Conservation (phyloP, 2,797 vertebrate species). For the Spinus olivaceus region DNA sequence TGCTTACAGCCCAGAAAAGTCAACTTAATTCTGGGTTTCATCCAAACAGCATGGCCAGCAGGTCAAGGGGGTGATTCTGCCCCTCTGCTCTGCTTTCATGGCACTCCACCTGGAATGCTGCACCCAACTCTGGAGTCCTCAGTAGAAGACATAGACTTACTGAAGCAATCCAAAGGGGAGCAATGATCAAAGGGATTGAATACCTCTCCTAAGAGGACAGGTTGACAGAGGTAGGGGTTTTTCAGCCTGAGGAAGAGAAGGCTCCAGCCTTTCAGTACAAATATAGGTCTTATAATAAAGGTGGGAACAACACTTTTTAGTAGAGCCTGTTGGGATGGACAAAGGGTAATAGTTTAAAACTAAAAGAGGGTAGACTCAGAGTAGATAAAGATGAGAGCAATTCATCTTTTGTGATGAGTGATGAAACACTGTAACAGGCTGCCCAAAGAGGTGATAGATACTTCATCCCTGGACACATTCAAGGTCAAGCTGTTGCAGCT, state of each 20-base stretch:
- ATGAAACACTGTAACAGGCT: not conserved
- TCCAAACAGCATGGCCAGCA: accelerated
- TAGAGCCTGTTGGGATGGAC: not conserved
- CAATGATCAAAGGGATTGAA: not conserved
- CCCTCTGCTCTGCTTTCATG: not conserved
- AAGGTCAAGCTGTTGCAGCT: not conserved
- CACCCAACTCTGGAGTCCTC: not conserved
- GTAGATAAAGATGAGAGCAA: not conserved
- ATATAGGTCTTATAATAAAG: not conserved
- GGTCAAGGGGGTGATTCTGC: not conserved
- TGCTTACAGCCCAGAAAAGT: not conserved
- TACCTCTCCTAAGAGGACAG: not conserved
- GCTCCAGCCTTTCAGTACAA: not conserved
- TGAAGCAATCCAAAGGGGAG: not conserved
- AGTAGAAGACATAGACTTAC: not conserved
- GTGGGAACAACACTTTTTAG: not conserved
- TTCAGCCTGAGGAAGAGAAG: not conserved
- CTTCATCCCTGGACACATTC: not conserved
- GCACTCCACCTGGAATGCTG: not conserved
- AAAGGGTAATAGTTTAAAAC: not conserved
- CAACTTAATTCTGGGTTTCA: not conserved
- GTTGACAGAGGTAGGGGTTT: not conserved
- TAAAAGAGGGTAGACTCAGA: not conserved
- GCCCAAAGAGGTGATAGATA: not conserved
- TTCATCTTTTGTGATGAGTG: not conserved